Evolutionary conservation across 2,888 invertebrate genomes (phyloP).

Genomic region (Cheilosia soror): DNA sequence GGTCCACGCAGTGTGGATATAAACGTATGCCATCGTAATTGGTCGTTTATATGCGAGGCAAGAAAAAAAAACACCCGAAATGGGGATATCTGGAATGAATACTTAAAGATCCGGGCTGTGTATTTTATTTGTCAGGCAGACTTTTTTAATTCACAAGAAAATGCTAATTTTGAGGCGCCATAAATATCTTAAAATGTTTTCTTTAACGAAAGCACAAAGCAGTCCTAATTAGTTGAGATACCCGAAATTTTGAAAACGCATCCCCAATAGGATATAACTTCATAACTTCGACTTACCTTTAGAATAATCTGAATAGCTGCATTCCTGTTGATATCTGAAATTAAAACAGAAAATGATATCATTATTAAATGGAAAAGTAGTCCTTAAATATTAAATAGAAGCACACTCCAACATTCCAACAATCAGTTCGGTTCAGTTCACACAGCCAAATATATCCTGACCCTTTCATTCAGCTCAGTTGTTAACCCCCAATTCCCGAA

Average conservation of each 20-base stretch:
- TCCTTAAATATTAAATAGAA: background rate
- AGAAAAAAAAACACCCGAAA: background rate
- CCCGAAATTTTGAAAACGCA: too few relatives aligned
- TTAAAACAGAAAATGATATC: slow-evolving; percentile 17
- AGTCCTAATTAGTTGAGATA: too few relatives aligned
- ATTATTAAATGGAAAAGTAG: slow-evolving; percentile 4
- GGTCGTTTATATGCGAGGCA: slow-evolving; percentile 17
- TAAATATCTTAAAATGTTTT: too few relatives aligned
- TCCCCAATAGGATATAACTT: background rate
- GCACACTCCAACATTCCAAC: background rate
- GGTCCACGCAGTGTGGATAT: slow-evolving; percentile 13
- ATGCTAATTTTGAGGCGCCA: too few relatives aligned
- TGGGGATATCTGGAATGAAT: background rate
- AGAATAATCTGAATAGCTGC: slow-evolving; percentile 45
- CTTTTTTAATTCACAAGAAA: too few relatives aligned
- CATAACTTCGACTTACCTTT: slow-evolving; percentile 34
- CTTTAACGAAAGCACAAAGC: too few relatives aligned
- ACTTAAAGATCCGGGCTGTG: background rate
- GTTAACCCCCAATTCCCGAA: background rate
- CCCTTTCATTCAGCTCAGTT: slow-evolving; percentile 8
- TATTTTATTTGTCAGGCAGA: too few relatives aligned
- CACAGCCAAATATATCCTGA: background rate
- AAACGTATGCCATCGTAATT: slow-evolving; percentile 11
- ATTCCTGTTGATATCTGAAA: slow-evolving; percentile 53
- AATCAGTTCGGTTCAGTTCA: slow-evolving; percentile 31